Conservation (phyloP, 2,113 vertebrate species). For the Gymnobelideus leadbeateri region DNA sequence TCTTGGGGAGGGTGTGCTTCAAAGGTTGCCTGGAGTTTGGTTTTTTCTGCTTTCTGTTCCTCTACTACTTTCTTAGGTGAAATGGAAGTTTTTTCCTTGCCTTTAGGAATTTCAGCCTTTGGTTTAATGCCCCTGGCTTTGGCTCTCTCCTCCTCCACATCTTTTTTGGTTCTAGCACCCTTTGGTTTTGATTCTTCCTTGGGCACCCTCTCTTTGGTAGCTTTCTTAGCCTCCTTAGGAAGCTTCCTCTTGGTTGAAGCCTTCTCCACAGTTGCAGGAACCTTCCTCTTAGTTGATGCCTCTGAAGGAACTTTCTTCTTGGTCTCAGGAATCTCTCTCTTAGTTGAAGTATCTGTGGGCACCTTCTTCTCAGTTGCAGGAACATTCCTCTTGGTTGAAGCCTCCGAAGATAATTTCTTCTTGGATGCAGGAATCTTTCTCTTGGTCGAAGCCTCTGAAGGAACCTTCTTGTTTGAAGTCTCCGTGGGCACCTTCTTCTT, state of each 20-base stretch:
- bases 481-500: background rate
- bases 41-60: background rate
- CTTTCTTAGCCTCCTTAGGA: background rate
- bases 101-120: accelerated
- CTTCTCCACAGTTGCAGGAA: conserved; percentile 15
- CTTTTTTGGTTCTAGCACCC: conserved; percentile 5
- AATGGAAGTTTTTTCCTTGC: conserved; percentile 8
- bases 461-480: background rate
- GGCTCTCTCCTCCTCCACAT: conserved; percentile 12
- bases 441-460: background rate
- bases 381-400: background rate
- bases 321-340: background rate
- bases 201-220: background rate
- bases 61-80: conserved; percentile 3
- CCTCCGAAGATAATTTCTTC: background rate
- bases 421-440: background rate
- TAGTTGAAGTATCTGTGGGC: accelerated
- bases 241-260: background rate
- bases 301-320: background rate
- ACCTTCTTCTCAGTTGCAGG: background rate
- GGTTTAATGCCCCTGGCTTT: conserved; percentile 27
- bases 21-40: background rate
- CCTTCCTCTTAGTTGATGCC: background rate
- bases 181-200: background rate
- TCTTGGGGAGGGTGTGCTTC: background rate